Conservation (phyloP, 2,113 vertebrate species). For the Thomomys bottae region DNA sequence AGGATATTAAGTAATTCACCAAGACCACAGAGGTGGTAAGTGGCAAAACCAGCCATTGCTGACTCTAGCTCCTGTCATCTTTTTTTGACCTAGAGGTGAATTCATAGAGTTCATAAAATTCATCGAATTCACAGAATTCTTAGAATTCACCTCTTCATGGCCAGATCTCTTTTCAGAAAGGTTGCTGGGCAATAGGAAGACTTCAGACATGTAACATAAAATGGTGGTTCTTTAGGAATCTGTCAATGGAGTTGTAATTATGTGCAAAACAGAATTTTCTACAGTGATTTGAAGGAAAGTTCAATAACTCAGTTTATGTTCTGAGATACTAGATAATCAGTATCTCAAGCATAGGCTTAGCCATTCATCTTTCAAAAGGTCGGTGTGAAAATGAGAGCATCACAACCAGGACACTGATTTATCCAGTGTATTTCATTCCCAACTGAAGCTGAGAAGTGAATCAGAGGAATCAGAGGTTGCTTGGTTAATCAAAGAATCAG, state of each 20-base stretch:
- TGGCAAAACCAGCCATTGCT: neutral
- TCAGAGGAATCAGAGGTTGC: neutral
- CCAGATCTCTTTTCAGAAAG: neutral
- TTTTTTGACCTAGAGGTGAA: neutral
- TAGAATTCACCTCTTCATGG: too few species aligned
- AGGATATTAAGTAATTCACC: neutral
- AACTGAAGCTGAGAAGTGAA: neutral
- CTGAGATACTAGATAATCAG: neutral
- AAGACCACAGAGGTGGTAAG: neutral
- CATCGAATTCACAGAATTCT: too few species aligned
- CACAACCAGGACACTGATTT: neutral
- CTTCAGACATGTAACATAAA: conserved; percentile 7
- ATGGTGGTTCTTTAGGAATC: conserved; percentile 2
- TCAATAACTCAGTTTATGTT: neutral
- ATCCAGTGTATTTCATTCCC: neutral
- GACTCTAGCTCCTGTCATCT: neutral
- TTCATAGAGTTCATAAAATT: too few species aligned
- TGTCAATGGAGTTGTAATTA: neutral
- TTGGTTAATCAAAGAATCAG: neutral
- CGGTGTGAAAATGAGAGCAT: neutral
- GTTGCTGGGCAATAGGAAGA: neutral
- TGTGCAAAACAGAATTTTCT: neutral
- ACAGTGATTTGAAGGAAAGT: neutral
- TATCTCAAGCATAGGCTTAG: neutral
- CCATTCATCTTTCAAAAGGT: neutral